Base-by-base conservation (phyloP, 2,888 invertebrate genomes). In the Leucozona laternaria region DNA sequence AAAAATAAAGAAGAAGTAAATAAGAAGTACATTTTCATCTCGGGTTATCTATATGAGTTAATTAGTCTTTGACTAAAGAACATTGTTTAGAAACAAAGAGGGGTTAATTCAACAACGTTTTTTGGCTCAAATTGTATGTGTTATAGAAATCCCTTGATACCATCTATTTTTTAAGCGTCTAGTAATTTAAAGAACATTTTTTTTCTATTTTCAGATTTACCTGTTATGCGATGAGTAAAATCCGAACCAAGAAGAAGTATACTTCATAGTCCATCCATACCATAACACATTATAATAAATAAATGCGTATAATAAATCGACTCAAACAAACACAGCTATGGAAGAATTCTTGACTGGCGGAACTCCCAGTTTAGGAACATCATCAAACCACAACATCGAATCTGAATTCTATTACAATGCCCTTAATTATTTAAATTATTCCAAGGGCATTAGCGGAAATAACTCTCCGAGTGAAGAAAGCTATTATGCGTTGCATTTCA, bases 391-490 rank as follows among this genome's bases (percentile, higher is more conserved):
- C 17, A 50, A 57, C 62, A 71, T 40, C 22, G 72, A 77, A 10
- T 60, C 71, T 4, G 55, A 58, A 22, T 71, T 85, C n/a, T 80
- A 80, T 50, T 68, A 77, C 66, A 85, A 77, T 31, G 53, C 76
- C 3, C 40, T 71, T 53, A 28, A 22, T 37, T 64, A 72, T 48
- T 45, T 85, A 22, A 85, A 85, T 80, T 68, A 77, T 68, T 76
- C 80, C 0, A 85, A 60, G 20, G 48, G 40, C 31, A 60, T 31
- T 10, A 55, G 60, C n/a, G 76, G 64, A 57, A 50, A 37, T 37
- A 28, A 64, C 37, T 43, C 57, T 40, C 43, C 53, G 15, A 53
- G 22, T 15, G 58, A 76, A 28, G 84, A 66, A 53, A 66, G 48
- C 20, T 76, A 76, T 64, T 58, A 80, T 60, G 31, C 34, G 31